These are phyloP conservation scores for Drosophila kepulauana DNA, from an alignment of 1,140 invertebrate genomes.

Conservation along the genomic window DNA sequence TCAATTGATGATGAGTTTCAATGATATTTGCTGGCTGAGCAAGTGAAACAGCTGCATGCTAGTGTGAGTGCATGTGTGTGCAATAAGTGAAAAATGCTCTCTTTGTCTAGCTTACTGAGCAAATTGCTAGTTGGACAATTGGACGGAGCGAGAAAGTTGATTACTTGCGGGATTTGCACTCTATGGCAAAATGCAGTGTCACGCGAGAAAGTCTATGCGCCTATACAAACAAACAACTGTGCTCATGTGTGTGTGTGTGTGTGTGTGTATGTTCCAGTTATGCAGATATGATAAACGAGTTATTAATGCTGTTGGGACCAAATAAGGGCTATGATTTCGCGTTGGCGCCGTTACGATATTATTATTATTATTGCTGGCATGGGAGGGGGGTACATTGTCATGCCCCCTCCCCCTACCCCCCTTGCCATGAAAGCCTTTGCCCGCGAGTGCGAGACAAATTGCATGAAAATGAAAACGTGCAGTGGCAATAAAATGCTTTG, in stretches of 20 bases:
- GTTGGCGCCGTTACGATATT: slow-evolving; percentile 21
- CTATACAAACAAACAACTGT: background rate
- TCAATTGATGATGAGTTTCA: no score
- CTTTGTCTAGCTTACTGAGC: background rate
- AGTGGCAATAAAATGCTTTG: slow-evolving; percentile 45
- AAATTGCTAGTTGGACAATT: background rate
- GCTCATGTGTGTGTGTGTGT: background rate
- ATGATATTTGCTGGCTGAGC: no score
- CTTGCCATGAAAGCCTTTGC: background rate
- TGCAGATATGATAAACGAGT: slow-evolving; percentile 15
- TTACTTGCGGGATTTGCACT: background rate
- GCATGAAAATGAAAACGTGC: slow-evolving; percentile 48
- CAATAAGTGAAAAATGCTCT: slow-evolving; percentile 16
- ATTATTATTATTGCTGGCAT: slow-evolving; percentile 19
- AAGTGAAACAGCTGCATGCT: background rate
- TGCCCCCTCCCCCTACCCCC: background rate
- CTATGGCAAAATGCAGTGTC: background rate
- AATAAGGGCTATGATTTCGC: slow-evolving; percentile 33
- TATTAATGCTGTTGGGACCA: slow-evolving; percentile 25
- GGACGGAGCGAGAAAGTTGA: slow-evolving; percentile 14
- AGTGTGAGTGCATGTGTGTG: background rate
- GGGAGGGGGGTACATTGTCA: background rate
- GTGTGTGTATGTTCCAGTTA: slow-evolving; percentile 3
- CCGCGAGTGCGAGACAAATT: slow-evolving; percentile 37
- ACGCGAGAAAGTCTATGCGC: slow-evolving; percentile 1